Conservation (phyloP, 2,888 invertebrate species). For the Meliscaeva auricollis region DNA sequence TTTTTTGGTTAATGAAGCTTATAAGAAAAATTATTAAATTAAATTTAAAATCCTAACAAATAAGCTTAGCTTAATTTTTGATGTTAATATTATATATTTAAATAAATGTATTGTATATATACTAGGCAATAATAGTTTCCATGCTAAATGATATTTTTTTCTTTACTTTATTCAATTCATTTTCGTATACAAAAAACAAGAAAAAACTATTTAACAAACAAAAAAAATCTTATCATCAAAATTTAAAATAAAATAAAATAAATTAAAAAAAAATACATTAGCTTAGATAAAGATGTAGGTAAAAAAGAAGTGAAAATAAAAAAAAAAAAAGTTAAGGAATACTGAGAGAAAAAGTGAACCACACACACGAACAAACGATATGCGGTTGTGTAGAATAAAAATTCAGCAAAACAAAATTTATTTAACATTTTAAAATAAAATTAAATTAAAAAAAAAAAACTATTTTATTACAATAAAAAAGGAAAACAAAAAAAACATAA, state of each 20-base stretch:
- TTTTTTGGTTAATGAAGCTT: constrained; percentile 51
- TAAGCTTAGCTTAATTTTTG: constrained; percentile 75
- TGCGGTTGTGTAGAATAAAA: constrained; percentile 76
- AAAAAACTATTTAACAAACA: constrained; percentile 77
- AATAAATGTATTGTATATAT: constrained; percentile 72
- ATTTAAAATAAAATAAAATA: constrained; percentile 73
- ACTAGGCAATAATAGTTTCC: constrained; percentile 72
- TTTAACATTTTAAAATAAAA: no score
- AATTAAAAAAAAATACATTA: constrained; percentile 42
- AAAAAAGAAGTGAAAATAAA: constrained; percentile 33
- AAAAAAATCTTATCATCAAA: constrained; percentile 77
- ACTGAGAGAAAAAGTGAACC: constrained; percentile 58
- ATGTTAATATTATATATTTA: constrained; percentile 56
- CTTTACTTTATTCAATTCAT: constrained; percentile 23
- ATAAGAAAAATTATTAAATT: constrained; percentile 59
- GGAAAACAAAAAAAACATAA: constrained; percentile 40
- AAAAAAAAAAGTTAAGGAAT: constrained; percentile 40
- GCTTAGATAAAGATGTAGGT: constrained; percentile 36
- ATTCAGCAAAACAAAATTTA: constrained; percentile 54
- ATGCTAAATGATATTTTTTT: constrained; percentile 65
- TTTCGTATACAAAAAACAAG: constrained; percentile 71
- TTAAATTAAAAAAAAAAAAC: constrained; percentile 33
- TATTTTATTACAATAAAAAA: constrained; percentile 62
- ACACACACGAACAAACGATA: constrained; percentile 76
- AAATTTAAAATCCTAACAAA: constrained; percentile 72